Base-by-base conservation (phyloP, 2,888 invertebrate genomes). In the Entomobrya multifasciata region DNA sequence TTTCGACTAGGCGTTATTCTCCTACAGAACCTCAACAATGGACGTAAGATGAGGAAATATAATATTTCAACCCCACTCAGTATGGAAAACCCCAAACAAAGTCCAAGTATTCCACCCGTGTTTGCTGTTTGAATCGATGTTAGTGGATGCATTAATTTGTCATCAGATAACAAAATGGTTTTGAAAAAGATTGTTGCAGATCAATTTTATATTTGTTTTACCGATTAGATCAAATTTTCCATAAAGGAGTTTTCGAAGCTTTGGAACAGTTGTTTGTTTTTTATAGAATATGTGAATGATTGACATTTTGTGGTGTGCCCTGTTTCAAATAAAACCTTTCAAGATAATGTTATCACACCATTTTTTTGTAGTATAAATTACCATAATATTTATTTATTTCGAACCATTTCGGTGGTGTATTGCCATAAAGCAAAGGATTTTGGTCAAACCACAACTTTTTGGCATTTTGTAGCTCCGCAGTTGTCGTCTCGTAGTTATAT, bases 71-170 rank as follows among this genome's bases (percentile, higher is more conserved):
- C 88, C 0, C 81, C 87, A 60, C 89, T 89, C 17, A 90, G 47
- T 11, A 87, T 84, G 41, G 90, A 90, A 47, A 90, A 90, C 3
- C 90, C 90, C 3, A 90, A 67, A 47, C 89, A 90, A 2, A 90
- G 86, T 25, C 88, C 88, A 17, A 89, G 78, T 2, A 89, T 78
- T 22, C 87, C 89, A 4, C 87, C 88, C 0, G 84, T 88, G 25
- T 88, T 89, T 8, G 89, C 88, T 87, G n/a, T n/a, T n/a, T n/a
- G n/a, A n/a, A n/a, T n/a, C n/a, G n/a, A n/a, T n/a, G n/a, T n/a
- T n/a, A n/a, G n/a, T n/a, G n/a, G n/a, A n/a, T n/a, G n/a, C n/a
- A n/a, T n/a, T n/a, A n/a, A n/a, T n/a, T n/a, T n/a, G n/a, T n/a
- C n/a, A n/a, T n/a, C 44, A 76, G 17, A 41, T 15, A 62, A 47